Evolutionary conservation across 2,113 vertebrate species (phyloP).

Genomic region (Tapirus terrestris): DNA sequence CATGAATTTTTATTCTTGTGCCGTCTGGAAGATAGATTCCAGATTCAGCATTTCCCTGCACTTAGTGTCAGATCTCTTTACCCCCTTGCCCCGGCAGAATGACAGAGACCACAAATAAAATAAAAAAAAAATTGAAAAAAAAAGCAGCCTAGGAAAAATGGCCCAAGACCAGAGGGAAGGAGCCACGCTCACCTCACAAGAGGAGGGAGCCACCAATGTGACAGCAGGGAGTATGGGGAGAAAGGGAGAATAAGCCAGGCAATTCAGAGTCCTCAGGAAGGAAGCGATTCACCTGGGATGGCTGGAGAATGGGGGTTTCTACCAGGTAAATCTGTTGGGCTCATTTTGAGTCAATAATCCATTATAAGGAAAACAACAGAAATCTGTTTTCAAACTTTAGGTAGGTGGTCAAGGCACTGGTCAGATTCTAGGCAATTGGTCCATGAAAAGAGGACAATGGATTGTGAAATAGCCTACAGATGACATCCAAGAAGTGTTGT

Average conservation of each 20-base stretch:
- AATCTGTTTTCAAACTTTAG: neutral
- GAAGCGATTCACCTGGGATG: constrained; percentile 41
- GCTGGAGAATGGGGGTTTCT: neutral
- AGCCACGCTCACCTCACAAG: constrained; percentile 65
- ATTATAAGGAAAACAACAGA: rapidly evolving
- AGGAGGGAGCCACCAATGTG: constrained; percentile 42
- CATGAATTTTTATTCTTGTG: constrained; percentile 92
- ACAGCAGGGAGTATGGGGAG: constrained; percentile 28
- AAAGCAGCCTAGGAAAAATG: constrained; percentile 85
- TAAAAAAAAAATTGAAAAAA: constrained; percentile 75
- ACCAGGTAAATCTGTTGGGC: neutral
- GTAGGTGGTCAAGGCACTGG: neutral
- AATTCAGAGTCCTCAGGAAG: neutral
- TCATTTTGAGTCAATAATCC: neutral
- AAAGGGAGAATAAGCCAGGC: neutral
- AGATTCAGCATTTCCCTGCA: constrained; percentile 89
- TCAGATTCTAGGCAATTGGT: neutral
- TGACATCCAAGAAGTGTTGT: neutral
- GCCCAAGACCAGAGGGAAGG: constrained; percentile 79
- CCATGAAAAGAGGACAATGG: neutral
- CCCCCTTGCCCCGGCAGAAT: constrained; percentile 89
- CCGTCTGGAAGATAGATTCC: constrained; percentile 91
- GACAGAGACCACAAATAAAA: constrained; percentile 91
- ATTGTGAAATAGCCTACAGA: neutral
- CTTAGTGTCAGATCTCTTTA: constrained; percentile 91